Conservation (phyloP, 2,888 invertebrate species). For the Synanthedon tipuliformis region DNA sequence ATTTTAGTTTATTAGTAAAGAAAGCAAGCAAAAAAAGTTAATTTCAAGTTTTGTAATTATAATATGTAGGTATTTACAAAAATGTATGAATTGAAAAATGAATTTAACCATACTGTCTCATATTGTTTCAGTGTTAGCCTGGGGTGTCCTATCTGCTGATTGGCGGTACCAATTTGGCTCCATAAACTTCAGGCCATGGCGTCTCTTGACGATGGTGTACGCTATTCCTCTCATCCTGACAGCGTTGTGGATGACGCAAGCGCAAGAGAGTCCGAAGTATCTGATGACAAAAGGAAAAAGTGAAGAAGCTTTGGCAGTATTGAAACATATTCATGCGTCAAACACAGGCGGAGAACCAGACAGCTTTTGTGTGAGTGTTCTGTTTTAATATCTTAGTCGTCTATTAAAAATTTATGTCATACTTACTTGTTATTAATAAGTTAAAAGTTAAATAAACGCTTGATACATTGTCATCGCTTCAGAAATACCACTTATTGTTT, state of each 20-base stretch:
- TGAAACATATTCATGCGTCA: conserved; percentile 32
- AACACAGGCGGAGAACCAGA: conserved; percentile 35
- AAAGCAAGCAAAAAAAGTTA: too few relatives aligned
- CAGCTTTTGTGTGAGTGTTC: conserved; percentile 34
- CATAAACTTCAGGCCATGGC: conserved; percentile 75
- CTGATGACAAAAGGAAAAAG: conserved; percentile 72
- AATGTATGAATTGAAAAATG: too few relatives aligned
- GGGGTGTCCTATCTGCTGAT: conserved; percentile 72
- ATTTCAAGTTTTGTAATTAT: too few relatives aligned
- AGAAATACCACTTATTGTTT: too few relatives aligned
- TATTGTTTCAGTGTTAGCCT: conserved; percentile 68
- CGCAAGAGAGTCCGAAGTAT: conserved; percentile 86
- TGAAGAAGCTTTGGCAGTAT: conserved; percentile 65
- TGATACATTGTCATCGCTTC: too few relatives aligned
- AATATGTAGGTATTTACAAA: too few relatives aligned
- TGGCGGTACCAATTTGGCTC: conserved; percentile 35
- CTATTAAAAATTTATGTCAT: too few relatives aligned
- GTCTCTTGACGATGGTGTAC: conserved; percentile 75
- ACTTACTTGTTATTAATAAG: too few relatives aligned
- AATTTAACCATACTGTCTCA: too few relatives aligned
- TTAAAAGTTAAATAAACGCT: too few relatives aligned
- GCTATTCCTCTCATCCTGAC: conserved; percentile 70
- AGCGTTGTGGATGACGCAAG: conserved; percentile 27
- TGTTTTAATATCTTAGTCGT: neutral
- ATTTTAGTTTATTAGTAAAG: too few relatives aligned